Base-by-base conservation (phyloP, 1,140 invertebrate species). In the Drosophila sucinea region DNA sequence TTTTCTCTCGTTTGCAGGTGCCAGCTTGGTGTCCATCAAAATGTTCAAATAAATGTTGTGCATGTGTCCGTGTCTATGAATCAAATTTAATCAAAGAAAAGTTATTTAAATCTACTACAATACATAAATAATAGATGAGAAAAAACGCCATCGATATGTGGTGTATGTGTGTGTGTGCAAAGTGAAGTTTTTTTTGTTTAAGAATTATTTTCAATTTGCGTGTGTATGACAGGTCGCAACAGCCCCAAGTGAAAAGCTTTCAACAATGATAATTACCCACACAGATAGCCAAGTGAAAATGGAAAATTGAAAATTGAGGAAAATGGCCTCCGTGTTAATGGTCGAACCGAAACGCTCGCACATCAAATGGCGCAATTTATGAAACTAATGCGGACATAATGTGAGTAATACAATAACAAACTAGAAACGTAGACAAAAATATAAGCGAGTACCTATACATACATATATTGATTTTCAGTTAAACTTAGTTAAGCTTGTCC, bases 321-420 rank as follows among this genome's bases (percentile, higher is more conserved):
- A 51, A 27, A 51, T 51, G 44, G 44, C 64, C 40, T 35, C 57
- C 33, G 10, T 32, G 62, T 56, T 6, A 32, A 75, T 56, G 33
- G 41, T 35, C 44, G 44, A 51, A 51, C 23, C 23, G 44, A 51
- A 51, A 27, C 44, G 27, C 44, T 51, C 44, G 27, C 38, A 56
- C 67, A 51, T 5, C 41, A 62, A 63, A 40, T 75, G 64, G 55
- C 44, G 38, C 47, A 38, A 47, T 60, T 60, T 55, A 44, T 56
- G 41, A 57, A 67, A 58, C 30, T 44, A 69, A 68, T 60, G 38
- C 32, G n/a, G 8, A 70, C 38, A 17, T 77, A 64, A 77, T 72
- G 83, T 87, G 57, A 87, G 83, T 81, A 84, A 32, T 25, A 51
- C 44, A 51, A 51, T 32, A 56, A 38, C 8, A 32, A 8, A 35